Percentiles rank a stretch among this genome's conserved stretches.
Evolutionary conservation across 92 coral and sea anemone species (phyloP).

Genomic region (Parazoanthus swiftii): DNA sequence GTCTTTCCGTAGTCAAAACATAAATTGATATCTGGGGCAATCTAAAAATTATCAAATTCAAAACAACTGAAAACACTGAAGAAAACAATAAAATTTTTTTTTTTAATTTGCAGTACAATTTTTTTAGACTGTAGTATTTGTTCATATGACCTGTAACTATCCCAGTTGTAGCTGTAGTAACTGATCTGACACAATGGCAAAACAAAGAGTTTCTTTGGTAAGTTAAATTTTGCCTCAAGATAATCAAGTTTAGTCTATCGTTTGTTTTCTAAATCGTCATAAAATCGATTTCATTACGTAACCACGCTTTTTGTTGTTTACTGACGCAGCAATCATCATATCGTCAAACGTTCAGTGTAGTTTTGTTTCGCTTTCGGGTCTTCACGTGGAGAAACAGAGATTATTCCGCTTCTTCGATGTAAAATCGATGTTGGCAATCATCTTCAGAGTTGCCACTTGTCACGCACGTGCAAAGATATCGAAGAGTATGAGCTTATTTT

Average conservation of each 20-base stretch:
- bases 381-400: not conserved
- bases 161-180: slow-evolving; percentile 18
- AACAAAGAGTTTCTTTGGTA: slow-evolving; percentile 22
- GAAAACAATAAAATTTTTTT: not conserved
- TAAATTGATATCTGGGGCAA: not conserved
- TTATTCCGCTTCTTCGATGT: slow-evolving; percentile 17
- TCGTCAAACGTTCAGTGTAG: not conserved
- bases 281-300: slow-evolving; percentile 12
- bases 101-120: not conserved
- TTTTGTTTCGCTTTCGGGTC: slow-evolving; percentile 1
- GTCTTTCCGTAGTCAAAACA: not conserved
- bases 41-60: not conserved
- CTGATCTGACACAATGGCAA: slow-evolving; percentile 32
- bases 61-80: too few species aligned
- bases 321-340: slow-evolving; percentile 21
- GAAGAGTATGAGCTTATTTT: slow-evolving; percentile 18
- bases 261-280: slow-evolving; percentile 14
- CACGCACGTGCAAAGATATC: not conserved
- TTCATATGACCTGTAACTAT: slow-evolving; percentile 10
- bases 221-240: slow-evolving; percentile 9
- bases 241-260: not conserved
- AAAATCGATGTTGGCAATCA: slow-evolving; percentile 14
- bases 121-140: not conserved
- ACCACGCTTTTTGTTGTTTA: slow-evolving; percentile 32
- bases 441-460: slow-evolving; percentile 39